phyloP scores from a whole-genome alignment of 2,797 vertebrate species.

The Phataginus tetradactyla region DNA sequence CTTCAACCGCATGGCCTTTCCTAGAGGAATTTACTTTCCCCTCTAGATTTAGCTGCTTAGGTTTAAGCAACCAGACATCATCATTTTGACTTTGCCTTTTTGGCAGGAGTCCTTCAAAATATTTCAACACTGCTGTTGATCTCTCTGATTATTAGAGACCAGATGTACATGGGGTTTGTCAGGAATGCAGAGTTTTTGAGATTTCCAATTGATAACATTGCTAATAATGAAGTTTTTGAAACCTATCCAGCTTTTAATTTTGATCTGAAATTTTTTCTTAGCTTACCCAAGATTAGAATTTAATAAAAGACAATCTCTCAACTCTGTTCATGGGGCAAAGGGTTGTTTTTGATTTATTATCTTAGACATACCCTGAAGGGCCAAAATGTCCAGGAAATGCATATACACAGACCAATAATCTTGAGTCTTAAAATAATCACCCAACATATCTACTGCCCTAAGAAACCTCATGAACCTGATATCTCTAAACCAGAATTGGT shows the following conservation, averaged over 20 bases:
- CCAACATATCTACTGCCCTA: background rate
- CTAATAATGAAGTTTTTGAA: slow-evolving; percentile 34
- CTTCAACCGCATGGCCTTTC: slow-evolving; percentile 2
- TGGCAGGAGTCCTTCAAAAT: slow-evolving; percentile 35
- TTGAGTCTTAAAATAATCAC: slow-evolving; percentile 35
- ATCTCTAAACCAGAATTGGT: background rate
- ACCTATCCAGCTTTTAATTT: slow-evolving; percentile 65
- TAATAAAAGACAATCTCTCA: slow-evolving; percentile 63
- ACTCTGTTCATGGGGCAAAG: slow-evolving; percentile 1
- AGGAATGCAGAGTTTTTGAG: slow-evolving; percentile 28
- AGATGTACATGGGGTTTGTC: background rate
- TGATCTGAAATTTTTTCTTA: slow-evolving; percentile 43
- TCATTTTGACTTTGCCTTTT: slow-evolving; percentile 53
- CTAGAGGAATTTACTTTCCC: slow-evolving; percentile 13
- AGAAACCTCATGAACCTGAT: background rate
- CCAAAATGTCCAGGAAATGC: background rate
- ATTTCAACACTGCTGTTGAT: slow-evolving; percentile 10
- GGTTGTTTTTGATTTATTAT: slow-evolving; percentile 62
- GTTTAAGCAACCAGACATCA: slow-evolving; percentile 3
- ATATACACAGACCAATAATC: slow-evolving; percentile 54
- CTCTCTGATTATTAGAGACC: slow-evolving; percentile 37
- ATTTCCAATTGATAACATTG: slow-evolving; percentile 34
- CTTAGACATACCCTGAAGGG: slow-evolving; percentile 23
- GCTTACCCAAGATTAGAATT: slow-evolving; percentile 46
- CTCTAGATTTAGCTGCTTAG: slow-evolving; percentile 35